These are phyloP conservation scores for Melanostoma mellinum DNA, from an alignment of 2,888 invertebrate species.

Conservation along the genomic window DNA sequence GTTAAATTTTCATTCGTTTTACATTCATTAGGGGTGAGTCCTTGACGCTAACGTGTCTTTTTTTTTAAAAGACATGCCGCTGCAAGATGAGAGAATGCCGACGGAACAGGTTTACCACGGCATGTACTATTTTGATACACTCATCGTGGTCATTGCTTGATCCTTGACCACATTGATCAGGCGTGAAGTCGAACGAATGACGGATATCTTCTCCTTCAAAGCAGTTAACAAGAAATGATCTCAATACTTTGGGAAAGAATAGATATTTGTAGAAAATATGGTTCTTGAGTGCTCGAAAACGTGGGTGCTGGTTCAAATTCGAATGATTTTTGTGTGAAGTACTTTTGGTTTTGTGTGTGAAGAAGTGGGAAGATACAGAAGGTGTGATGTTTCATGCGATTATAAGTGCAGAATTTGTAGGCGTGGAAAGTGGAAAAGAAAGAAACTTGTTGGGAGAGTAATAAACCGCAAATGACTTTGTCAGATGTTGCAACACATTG, in stretches of 20 bases:
- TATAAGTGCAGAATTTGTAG: constrained; percentile 38
- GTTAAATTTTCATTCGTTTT: constrained; percentile 70
- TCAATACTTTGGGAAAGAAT: constrained; percentile 22
- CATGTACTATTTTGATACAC: constrained; percentile 43
- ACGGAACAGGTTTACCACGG: constrained; percentile 47
- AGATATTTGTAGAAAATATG: constrained; percentile 58
- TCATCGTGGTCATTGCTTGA: constrained; percentile 37
- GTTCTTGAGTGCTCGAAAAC: constrained; percentile 9
- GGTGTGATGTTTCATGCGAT: constrained; percentile 65
- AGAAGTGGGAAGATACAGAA: neutral
- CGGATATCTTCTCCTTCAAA: neutral
- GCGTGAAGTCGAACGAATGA: constrained; percentile 64
- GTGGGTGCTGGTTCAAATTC: constrained; percentile 31
- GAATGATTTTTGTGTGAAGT: constrained; percentile 39
- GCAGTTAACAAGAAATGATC: constrained; percentile 22
- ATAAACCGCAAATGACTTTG: constrained; percentile 39
- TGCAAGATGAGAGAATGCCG: constrained; percentile 40
- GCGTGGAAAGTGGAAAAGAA: constrained; percentile 9
- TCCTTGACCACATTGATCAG: constrained; percentile 58
- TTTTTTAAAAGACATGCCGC: constrained; percentile 22
- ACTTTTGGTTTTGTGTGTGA: neutral
- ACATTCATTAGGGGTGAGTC: constrained; percentile 62
- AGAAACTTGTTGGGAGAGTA: neutral
- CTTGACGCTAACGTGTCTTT: constrained; percentile 15
- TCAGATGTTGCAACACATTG: constrained; percentile 57